Conservation (phyloP, 2,113 vertebrate genomes). For the Taxidea taxus region DNA sequence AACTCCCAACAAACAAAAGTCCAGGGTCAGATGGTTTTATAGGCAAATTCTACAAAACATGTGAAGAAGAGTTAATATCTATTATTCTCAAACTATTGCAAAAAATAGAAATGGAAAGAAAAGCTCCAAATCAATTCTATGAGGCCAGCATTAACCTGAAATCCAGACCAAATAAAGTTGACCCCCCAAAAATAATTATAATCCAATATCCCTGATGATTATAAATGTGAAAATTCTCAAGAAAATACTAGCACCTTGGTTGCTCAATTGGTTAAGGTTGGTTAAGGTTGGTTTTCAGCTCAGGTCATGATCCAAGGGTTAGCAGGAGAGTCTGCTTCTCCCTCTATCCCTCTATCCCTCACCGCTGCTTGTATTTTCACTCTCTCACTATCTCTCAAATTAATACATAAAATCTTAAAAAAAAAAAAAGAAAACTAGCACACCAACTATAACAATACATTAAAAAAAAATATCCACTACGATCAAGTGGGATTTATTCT, state of each 20-base stretch:
- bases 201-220: background rate
- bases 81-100: background rate
- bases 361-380: too few species aligned
- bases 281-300: too few species aligned
- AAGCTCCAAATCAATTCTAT: background rate
- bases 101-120: background rate
- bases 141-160: background rate
- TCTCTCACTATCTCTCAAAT: too few species aligned
- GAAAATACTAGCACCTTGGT: background rate
- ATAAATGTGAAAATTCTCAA: background rate
- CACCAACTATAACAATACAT: background rate
- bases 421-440: background rate
- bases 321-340: too few species aligned
- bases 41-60: background rate
- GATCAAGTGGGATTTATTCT: background rate
- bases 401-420: too few species aligned
- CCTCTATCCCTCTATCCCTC: too few species aligned
- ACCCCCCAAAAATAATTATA: background rate
- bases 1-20: background rate
- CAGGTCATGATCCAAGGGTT: too few species aligned
- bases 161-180: background rate
- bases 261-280: too few species aligned
- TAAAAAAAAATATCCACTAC: background rate
- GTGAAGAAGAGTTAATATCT: background rate
- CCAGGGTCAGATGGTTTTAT: background rate